These are phyloP conservation scores for Hephaestus fuliginosus DNA, from an alignment of 2,797 vertebrate species.

Conservation along the genomic window DNA sequence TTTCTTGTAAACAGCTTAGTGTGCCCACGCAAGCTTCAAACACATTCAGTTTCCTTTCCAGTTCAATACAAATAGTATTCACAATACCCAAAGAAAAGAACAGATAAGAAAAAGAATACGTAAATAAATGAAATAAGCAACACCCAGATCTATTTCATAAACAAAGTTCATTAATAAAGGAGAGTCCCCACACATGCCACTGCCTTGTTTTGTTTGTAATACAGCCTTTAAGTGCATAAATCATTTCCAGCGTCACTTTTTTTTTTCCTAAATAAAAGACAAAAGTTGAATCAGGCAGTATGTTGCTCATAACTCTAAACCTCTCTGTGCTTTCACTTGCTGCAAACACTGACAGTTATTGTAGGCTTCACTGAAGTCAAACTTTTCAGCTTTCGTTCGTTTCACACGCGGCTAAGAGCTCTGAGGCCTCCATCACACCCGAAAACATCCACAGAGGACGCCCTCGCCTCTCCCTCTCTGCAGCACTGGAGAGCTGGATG, in stretches of 20 bases:
- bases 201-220: slow-evolving; percentile 42
- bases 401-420: slow-evolving; percentile 43
- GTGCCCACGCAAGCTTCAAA: slow-evolving; percentile 60
- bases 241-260: slow-evolving; percentile 30
- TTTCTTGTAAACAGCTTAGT: slow-evolving; percentile 69
- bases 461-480: slow-evolving; percentile 37
- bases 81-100: slow-evolving; percentile 59
- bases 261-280: slow-evolving; percentile 52
- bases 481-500: slow-evolving; percentile 56
- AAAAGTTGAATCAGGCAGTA: slow-evolving; percentile 74
- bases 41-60: slow-evolving; percentile 65
- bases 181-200: slow-evolving; percentile 64
- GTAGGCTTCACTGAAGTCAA: slow-evolving; percentile 84
- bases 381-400: slow-evolving; percentile 65
- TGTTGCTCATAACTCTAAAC: slow-evolving; percentile 67
- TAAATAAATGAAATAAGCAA: slow-evolving; percentile 51
- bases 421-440: slow-evolving; percentile 40
- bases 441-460: slow-evolving; percentile 41
- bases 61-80: slow-evolving; percentile 49
- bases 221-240: slow-evolving; percentile 59
- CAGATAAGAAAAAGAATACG: slow-evolving; percentile 40
- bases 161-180: slow-evolving; percentile 56
- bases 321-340: slow-evolving; percentile 68
- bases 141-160: slow-evolving; percentile 52
- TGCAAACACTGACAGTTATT: slow-evolving; percentile 64